phyloP scores from a whole-genome alignment of 1,140 invertebrate species.

The Venturia canescens region DNA sequence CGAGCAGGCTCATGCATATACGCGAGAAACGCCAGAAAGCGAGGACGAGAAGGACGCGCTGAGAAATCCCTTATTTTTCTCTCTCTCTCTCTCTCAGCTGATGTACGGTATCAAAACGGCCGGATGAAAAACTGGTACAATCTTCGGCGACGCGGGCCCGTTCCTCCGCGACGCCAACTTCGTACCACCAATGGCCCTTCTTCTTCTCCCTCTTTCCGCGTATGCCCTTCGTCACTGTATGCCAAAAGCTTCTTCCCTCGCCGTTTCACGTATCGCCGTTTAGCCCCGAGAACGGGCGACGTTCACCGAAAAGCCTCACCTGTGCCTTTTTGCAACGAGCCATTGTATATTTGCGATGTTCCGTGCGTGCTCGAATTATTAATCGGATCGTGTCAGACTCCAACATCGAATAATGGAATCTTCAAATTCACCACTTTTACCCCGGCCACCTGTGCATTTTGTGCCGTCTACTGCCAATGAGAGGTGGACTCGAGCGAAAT shows the following conservation, averaged over 20 bases:
- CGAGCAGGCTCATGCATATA: slow-evolving; percentile 71
- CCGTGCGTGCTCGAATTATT: slow-evolving; percentile 70
- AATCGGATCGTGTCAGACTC: slow-evolving; percentile 52
- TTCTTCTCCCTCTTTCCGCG: neutral
- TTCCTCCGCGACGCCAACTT: slow-evolving; percentile 49
- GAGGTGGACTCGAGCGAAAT: no score
- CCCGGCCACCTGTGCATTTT: neutral
- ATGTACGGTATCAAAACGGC: slow-evolving; percentile 68
- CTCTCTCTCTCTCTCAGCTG: slow-evolving; percentile 28
- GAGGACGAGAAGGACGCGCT: slow-evolving; percentile 32
- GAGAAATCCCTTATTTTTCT: slow-evolving; percentile 3
- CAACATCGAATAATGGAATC: slow-evolving; percentile 24
- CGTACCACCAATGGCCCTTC: slow-evolving; percentile 36
- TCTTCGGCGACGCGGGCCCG: slow-evolving; percentile 62
- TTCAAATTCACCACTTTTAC: neutral
- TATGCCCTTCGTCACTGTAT: slow-evolving; percentile 45
- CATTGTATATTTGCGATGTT: slow-evolving; percentile 68
- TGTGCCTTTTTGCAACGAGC: slow-evolving; percentile 67
- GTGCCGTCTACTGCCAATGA: neutral
- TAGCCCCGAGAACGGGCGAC: slow-evolving; percentile 46
- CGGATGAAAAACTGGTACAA: slow-evolving; percentile 74
- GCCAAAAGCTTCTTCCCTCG: slow-evolving; percentile 6
- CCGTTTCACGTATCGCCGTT: slow-evolving; percentile 32
- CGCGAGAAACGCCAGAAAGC: slow-evolving; percentile 50
- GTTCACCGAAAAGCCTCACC: slow-evolving; percentile 58